Conservation (phyloP, 1,140 invertebrate species). For the Drosophila subobscura region DNA sequence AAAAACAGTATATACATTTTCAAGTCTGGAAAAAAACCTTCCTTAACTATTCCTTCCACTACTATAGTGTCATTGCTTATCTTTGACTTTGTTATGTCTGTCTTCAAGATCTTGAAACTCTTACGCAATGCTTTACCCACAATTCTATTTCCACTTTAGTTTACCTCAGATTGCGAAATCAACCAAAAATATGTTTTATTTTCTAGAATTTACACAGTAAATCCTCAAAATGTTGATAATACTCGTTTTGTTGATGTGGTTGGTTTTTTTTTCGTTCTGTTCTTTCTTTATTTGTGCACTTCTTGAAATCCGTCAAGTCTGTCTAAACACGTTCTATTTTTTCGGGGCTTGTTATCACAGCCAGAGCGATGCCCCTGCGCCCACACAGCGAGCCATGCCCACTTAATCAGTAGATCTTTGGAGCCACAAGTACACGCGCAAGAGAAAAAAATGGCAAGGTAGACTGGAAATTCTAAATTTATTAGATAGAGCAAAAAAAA, state of each 20-base stretch:
- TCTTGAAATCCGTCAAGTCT: conserved; percentile 65
- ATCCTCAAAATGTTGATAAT: conserved; percentile 53
- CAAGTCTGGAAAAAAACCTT: too few relatives aligned
- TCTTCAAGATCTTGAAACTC: neutral
- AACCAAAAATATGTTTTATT: conserved; percentile 22
- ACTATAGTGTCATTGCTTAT: neutral
- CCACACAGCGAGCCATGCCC: conserved; percentile 15
- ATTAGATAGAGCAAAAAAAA: conserved; percentile 50
- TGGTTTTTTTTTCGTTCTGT: conserved; percentile 1
- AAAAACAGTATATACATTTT: too few relatives aligned
- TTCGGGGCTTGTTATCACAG: conserved; percentile 26
- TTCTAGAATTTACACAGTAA: conserved; percentile 57
- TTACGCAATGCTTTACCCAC: neutral
- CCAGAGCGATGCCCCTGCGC: too few relatives aligned
- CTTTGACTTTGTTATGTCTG: neutral
- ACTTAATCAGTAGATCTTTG: conserved; percentile 46
- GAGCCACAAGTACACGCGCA: conserved; percentile 58
- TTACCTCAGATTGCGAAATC: conserved; percentile 61
- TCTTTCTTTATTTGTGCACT: conserved; percentile 61
- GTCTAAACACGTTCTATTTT: conserved; percentile 45
- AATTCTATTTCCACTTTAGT: neutral
- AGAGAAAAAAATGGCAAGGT: conserved; percentile 63
- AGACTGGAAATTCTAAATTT: conserved; percentile 69
- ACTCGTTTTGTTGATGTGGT: conserved; percentile 48
- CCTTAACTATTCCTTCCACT: too few relatives aligned